Percentiles rank a stretch among this genome's conserved stretches.
phyloP scores from a whole-genome alignment of 2,113 vertebrate species.

The Archocentrus centrarchus region DNA sequence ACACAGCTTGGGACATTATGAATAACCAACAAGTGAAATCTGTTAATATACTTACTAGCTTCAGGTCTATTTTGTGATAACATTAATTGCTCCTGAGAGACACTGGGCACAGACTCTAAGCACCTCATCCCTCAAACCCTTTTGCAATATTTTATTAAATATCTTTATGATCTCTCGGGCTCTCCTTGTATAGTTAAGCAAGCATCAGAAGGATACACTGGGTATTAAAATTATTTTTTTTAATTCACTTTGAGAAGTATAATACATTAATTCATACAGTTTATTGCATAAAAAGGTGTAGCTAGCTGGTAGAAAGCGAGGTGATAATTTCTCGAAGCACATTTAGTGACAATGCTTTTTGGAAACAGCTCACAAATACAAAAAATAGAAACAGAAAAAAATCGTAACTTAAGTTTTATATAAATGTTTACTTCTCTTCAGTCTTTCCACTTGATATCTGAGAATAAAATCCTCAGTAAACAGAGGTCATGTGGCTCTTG shows the following conservation, averaged over 20 bases:
- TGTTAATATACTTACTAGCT: constrained; percentile 40
- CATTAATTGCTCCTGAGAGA: constrained; percentile 45
- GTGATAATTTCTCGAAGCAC: not conserved
- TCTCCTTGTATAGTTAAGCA: not conserved
- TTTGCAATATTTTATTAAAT: not conserved
- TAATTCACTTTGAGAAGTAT: not conserved
- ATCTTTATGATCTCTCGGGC: not conserved
- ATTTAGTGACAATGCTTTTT: not conserved
- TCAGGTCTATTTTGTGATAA: constrained; percentile 31
- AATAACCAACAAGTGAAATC: constrained; percentile 38
- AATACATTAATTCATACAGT: not conserved
- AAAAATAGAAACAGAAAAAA: not conserved
- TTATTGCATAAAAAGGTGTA: not conserved
- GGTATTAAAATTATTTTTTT: not conserved
- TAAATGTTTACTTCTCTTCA: not conserved
- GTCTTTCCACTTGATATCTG: not conserved
- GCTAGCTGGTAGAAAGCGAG: not conserved
- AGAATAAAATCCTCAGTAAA: constrained; percentile 1
- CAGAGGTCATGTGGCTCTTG: not conserved
- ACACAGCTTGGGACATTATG: constrained; percentile 21
- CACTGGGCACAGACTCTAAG: not conserved
- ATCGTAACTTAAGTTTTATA: not conserved
- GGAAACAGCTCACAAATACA: not conserved
- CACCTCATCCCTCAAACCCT: not conserved
- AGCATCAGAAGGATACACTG: too few species aligned